These are phyloP conservation scores for Scalopus aquaticus DNA, from an alignment of 2,113 vertebrate species.

Conservation along the genomic window DNA sequence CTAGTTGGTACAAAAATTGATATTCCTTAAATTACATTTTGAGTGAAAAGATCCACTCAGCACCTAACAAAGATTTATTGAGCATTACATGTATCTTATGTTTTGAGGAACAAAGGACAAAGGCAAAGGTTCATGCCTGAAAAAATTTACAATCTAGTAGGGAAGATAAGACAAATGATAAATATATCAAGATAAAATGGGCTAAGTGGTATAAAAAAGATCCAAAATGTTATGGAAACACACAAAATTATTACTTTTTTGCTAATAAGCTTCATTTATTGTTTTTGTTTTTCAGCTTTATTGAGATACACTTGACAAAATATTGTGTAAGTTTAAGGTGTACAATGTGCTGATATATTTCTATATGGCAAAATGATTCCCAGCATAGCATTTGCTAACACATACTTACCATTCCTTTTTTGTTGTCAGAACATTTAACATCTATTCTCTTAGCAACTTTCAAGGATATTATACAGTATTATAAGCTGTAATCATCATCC, in stretches of 20 bases:
- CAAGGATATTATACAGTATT: no score
- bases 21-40: not conserved
- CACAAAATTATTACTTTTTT: no score
- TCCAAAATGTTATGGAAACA: no score
- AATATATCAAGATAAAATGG: no score
- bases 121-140: not conserved
- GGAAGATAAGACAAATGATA: no score
- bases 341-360: not conserved
- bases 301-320: not conserved
- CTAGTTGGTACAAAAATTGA: conserved; percentile 16
- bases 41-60: not conserved
- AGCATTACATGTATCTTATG: not conserved
- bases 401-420: no score
- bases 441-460: no score
- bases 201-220: no score
- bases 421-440: no score
- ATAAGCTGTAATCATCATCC: no score
- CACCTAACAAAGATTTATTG: not conserved
- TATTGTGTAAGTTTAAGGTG: not conserved
- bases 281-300: not conserved
- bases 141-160: not conserved
- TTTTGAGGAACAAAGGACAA: not conserved
- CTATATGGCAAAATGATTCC: not conserved
- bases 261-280: not conserved
- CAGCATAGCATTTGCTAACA: not conserved